Base-by-base conservation (phyloP, 2,797 vertebrate species). In the Acrossocheilus wenchowensis region DNA sequence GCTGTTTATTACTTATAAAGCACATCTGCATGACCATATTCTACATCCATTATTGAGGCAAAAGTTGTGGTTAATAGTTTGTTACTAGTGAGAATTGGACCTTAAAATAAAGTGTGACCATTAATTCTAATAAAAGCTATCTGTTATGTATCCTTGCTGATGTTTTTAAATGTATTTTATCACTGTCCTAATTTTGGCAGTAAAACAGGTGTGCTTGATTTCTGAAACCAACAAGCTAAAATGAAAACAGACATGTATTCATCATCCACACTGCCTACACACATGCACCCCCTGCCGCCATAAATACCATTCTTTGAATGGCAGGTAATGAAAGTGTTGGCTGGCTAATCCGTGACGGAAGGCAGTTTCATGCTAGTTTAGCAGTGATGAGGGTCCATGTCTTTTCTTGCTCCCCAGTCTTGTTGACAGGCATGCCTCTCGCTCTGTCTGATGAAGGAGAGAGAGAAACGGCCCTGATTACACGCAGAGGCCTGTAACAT, bases 301-400 rank as follows among this genome's bases (percentile, higher is more conserved):
- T 94, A 93, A 94, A 95, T 94, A 94, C 92, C 91, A 90, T 90
- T 88, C 92, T 93, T 92, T 95, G 93, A 94, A 94, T 94, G 91
- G 90, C 91, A 92, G 92, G 93, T 93, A 94, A 94, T 92, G 94
- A 94, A 93, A 90, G 91, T 89, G 64, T 86, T 78, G 90, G 90
- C 88, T 94, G 92, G 93, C 93, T 91, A 89, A 90, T 91, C 94
- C 75, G 14, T 88, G 91, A 93, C 92, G 78, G 74, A 93, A 92
- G 93, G 90, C 89, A 91, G 81, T 93, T 95, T 93, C 93, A 91
- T 86, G 91, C 91, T 90, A 89, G 83, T 94, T 94, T 94, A 93
- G 92, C 92, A 93, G 91, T 90, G 90, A 91, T 86, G 88, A 5
- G 0, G 43, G 52, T 82, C 82, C 50, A 66, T 34, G 85, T 78